These are phyloP conservation scores for Ips nitidus DNA, from an alignment of 1,140 invertebrate genomes.

Conservation along the genomic window DNA sequence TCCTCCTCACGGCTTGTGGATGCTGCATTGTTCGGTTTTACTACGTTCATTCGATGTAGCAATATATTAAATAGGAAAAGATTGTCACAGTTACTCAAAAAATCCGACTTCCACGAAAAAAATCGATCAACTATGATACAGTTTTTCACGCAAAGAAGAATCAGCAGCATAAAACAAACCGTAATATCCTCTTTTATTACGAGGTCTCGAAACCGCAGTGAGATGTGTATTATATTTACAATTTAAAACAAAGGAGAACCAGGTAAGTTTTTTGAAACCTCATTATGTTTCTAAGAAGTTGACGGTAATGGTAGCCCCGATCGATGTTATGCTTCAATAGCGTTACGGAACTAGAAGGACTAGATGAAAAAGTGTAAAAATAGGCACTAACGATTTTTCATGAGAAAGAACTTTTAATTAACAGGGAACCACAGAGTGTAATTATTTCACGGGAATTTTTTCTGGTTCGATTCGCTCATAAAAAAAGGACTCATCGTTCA, in stretches of 20 bases:
- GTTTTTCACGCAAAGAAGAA: constrained; percentile 17
- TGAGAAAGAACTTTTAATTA: constrained; percentile 26
- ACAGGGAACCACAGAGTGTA: constrained; percentile 17
- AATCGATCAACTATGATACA: constrained; percentile 19
- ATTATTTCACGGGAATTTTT: constrained; percentile 15
- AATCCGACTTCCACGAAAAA: constrained; percentile 2
- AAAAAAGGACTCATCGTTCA: constrained; percentile 1
- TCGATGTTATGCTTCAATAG: constrained; percentile 27
- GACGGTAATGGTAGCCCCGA: constrained; percentile 26
- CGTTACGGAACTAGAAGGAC: constrained; percentile 17
- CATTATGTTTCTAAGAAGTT: constrained; percentile 33
- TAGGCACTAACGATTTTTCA: constrained; percentile 19
- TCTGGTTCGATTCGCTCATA: neutral
- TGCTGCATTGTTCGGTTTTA: neutral
- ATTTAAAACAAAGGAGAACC: constrained; percentile 29
- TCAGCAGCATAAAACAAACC: constrained; percentile 25
- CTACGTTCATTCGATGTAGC: too few species aligned
- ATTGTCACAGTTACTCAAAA: neutral
- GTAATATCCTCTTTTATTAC: constrained; percentile 29
- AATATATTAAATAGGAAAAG: neutral
- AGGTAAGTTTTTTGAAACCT: constrained; percentile 27
- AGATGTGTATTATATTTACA: constrained; percentile 36
- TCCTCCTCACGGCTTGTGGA: constrained; percentile 4
- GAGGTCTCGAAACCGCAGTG: constrained; percentile 27
- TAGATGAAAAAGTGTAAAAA: constrained; percentile 25